Evolutionary conservation across 2,113 vertebrate species (phyloP).

Genomic region (Ia io): DNA sequence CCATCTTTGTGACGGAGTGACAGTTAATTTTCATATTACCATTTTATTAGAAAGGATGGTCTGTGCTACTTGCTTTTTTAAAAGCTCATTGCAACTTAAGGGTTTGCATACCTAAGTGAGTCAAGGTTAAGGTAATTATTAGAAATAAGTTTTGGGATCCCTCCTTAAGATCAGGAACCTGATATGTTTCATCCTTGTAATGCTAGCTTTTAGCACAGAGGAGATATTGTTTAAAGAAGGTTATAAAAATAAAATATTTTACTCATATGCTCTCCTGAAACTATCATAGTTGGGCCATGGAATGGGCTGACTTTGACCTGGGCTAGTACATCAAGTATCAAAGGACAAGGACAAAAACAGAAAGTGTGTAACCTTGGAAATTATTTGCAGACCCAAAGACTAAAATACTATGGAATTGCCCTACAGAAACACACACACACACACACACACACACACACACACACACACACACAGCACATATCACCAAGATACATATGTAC

Average conservation of each 20-base stretch:
- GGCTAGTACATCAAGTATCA: background rate
- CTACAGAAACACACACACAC: background rate
- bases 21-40: too few relatives aligned
- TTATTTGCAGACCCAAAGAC: conserved; percentile 1
- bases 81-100: background rate
- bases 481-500: background rate
- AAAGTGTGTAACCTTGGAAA: conserved; percentile 6
- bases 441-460: too few relatives aligned
- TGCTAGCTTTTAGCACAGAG: background rate
- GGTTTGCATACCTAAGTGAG: background rate
- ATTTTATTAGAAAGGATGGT: background rate
- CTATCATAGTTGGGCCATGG: background rate
- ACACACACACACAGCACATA: too few relatives aligned
- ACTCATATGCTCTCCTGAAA: background rate
- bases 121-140: background rate
- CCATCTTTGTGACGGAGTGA: too few relatives aligned
- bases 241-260: conserved; percentile 7
- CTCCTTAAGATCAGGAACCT: background rate
- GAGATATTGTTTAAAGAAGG: background rate
- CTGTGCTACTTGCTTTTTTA: background rate
- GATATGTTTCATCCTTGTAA: conserved; percentile 9
- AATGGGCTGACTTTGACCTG: conserved; percentile 1
- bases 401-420: background rate
- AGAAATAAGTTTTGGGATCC: background rate
- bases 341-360: background rate